These are phyloP conservation scores for Therioaphis trifolii DNA, from an alignment of 2,888 invertebrate genomes.

Conservation along the genomic window DNA sequence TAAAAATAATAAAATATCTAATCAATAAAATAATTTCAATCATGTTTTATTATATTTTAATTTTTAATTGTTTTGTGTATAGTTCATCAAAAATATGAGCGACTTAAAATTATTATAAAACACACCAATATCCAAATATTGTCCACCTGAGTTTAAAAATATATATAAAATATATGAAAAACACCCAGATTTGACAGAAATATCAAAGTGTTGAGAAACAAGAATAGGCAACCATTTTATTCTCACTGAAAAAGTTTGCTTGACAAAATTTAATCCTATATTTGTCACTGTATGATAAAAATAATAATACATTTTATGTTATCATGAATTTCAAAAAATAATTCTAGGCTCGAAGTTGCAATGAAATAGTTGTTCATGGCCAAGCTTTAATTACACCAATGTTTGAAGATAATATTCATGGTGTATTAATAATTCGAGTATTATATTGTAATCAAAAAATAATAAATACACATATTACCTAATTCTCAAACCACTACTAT, in stretches of 20 bases:
- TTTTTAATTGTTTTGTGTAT: neutral
- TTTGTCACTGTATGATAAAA: conserved; percentile 38
- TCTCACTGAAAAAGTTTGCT: conserved; percentile 36
- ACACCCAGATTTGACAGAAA: conserved; percentile 7
- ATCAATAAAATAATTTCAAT: neutral
- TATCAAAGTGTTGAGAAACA: conserved; percentile 43
- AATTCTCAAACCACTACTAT: too few species aligned
- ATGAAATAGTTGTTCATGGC: conserved; percentile 7
- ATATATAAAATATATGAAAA: conserved; percentile 48
- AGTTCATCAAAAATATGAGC: neutral
- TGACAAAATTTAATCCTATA: conserved; percentile 31
- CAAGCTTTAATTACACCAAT: neutral
- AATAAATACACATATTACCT: neutral
- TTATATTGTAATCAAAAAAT: neutral
- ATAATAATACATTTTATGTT: neutral
- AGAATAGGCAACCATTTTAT: conserved; percentile 40
- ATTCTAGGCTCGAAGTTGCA: conserved; percentile 44
- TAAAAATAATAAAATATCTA: neutral
- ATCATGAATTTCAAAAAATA: too few species aligned
- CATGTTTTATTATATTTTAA: conserved; percentile 1
- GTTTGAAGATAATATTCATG: neutral
- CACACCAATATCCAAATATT: conserved; percentile 49
- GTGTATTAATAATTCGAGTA: conserved; percentile 45
- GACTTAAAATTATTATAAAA: conserved; percentile 31
- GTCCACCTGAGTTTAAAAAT: neutral